phyloP scores from a whole-genome alignment of 2,797 vertebrate genomes.

The Pelochelys cantorii region DNA sequence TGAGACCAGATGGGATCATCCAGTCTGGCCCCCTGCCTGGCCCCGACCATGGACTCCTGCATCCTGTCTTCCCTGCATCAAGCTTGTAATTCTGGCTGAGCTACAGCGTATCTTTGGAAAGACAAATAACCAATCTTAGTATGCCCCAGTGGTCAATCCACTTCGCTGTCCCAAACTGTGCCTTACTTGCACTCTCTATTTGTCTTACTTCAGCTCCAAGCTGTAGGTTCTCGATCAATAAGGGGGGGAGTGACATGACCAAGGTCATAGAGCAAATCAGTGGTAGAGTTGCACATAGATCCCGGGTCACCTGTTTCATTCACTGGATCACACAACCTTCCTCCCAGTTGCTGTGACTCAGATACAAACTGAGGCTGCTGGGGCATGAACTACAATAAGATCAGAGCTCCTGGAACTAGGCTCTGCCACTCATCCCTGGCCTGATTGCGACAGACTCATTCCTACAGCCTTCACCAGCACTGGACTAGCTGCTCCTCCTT shows the following conservation, averaged over 20 bases:
- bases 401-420: background rate
- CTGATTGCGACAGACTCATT: background rate
- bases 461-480: background rate
- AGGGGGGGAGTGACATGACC: background rate
- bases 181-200: background rate
- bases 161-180: background rate
- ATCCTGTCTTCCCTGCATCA: background rate
- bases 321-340: background rate
- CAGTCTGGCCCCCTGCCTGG: background rate
- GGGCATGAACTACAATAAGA: rapidly evolving
- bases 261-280: background rate
- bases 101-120: background rate
- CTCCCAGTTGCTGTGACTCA: rapidly evolving
- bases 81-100: rapidly evolving
- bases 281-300: background rate
- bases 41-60: background rate
- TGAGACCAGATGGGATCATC: background rate
- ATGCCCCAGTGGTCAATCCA: background rate
- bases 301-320: background rate
- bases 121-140: background rate
- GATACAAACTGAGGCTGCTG: background rate
- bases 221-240: background rate
- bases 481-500: background rate
- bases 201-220: background rate
- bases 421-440: background rate